Evolutionary conservation across 2,888 invertebrate genomes (phyloP), one percentile per base, ranked within the genome.

Genomic region (Epinotia ramella): DNA sequence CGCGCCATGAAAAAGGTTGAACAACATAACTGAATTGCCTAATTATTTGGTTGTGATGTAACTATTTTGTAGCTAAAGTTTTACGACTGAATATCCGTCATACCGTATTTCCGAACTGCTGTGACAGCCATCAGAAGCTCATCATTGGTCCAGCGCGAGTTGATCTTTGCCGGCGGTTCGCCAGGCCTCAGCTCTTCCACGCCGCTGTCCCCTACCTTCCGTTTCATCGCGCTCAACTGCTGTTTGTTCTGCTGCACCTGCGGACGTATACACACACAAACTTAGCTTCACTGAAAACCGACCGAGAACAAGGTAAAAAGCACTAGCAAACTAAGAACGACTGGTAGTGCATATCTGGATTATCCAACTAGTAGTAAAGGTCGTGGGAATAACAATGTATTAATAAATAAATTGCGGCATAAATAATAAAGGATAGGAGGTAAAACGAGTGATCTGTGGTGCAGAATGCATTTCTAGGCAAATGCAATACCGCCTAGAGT

Each of bases 171-270:
- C 16, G 95, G 95, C 11, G 95, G 95, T 83, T 97, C 96, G 1
- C 94, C 94, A 57, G 95, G 95, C 84, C 96, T 95, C 73, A 96
- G 89, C 73, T 96, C 96, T 76, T 97, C 96, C 33, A 97, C 93
- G 0, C 93, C 93, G 1, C 88, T 79, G 73, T 94, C 94, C 89
- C 95, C 83, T 94, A 94, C 97, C 91, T 98, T 98, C 76, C 97
- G 96, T 89, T 98, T 98, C 87, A 98, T 94, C 64, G 97, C 96
- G 86, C 98, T 98, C 80, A 99, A 96, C 85, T 97, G 96, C 90
- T 99, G 99, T 87, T 99, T 99, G 91, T 99, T 98, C 82, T 97
- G 97, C 91, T 99, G 99, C 74, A 99, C 98, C 99, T 99, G 84
- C 20, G 69, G 67, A 80, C 77, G n/a, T n/a, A 70, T 53, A 24